Conservation (phyloP, 2,888 invertebrate species). For the Napeogenes inachia region DNA sequence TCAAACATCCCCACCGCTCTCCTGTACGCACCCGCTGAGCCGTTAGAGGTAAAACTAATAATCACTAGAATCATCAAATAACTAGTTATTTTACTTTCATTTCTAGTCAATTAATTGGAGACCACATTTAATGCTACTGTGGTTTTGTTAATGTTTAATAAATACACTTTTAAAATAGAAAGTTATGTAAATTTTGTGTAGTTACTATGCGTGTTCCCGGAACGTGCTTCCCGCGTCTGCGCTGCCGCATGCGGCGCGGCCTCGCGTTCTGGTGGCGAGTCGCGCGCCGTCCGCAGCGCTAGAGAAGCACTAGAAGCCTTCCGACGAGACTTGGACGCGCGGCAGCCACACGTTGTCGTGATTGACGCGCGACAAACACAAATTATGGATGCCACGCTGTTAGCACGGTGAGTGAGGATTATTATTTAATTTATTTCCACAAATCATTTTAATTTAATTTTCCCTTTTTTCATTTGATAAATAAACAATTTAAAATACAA, state of each 20-base stretch:
- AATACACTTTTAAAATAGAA: constrained; percentile 12
- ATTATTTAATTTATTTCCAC: too few relatives aligned
- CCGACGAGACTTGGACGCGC: constrained; percentile 66
- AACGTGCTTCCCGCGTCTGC: constrained; percentile 81
- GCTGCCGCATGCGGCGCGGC: constrained; percentile 80
- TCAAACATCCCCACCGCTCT: constrained; percentile 64
- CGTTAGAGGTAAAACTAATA: constrained; percentile 56
- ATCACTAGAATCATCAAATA: background rate
- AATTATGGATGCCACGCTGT: constrained; percentile 78
- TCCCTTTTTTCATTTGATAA: too few relatives aligned
- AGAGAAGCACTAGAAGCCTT: constrained; percentile 76
- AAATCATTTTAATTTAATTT: too few relatives aligned
- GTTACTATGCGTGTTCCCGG: constrained; percentile 84
- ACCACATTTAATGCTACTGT: too few relatives aligned
- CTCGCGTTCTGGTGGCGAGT: constrained; percentile 78
- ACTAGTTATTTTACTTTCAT: background rate
- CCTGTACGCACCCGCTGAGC: constrained; percentile 67
- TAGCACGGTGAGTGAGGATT: constrained; percentile 76
- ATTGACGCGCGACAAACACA: constrained; percentile 79
- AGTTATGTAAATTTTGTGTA: constrained; percentile 44
- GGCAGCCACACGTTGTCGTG: constrained; percentile 80
- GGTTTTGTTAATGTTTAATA: too few relatives aligned
- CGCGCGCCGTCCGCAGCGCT: constrained; percentile 74
- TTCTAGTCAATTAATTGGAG: background rate
- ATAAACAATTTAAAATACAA: too few relatives aligned